Percentiles rank a stretch among this genome's conserved stretches.
Conservation (phyloP, 2,113 vertebrate species). For the Lathamus discolor region DNA sequence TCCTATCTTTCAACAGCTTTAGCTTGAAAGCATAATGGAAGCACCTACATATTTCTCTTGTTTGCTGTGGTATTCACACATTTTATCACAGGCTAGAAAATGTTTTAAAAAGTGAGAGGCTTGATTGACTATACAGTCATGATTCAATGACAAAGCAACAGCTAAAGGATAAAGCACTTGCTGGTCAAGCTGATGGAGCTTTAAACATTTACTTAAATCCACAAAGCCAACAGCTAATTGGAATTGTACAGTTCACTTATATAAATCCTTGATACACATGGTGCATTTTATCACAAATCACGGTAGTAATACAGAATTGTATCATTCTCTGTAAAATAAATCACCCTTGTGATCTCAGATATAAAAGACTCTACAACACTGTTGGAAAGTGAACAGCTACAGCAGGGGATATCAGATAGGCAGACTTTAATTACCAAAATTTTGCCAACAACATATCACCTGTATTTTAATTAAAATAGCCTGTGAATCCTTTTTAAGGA, state of each 20-base stretch:
- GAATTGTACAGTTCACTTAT: not conserved
- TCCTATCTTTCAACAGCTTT: not conserved
- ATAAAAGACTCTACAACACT: not conserved
- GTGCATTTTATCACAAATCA: not conserved
- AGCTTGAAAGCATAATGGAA: not conserved
- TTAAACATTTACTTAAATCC: not conserved
- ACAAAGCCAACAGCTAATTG: not conserved
- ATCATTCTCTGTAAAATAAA: not conserved
- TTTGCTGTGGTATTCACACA: not conserved
- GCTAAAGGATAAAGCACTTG: not conserved
- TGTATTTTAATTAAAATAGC: not conserved
- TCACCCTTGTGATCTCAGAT: not conserved
- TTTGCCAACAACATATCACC: not conserved
- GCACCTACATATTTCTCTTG: not conserved
- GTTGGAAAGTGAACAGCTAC: not conserved
- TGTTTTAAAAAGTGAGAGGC: not conserved
- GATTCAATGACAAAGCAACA: not conserved
- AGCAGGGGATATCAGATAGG: not conserved
- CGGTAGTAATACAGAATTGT: not conserved
- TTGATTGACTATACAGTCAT: not conserved
- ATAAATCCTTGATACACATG: not conserved
- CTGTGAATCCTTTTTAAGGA: not conserved
- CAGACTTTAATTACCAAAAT: not conserved
- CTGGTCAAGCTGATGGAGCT: not conserved
- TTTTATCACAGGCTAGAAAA: not conserved